Conservation (phyloP, 2,113 vertebrate genomes). For the Pluvialis apricaria region DNA sequence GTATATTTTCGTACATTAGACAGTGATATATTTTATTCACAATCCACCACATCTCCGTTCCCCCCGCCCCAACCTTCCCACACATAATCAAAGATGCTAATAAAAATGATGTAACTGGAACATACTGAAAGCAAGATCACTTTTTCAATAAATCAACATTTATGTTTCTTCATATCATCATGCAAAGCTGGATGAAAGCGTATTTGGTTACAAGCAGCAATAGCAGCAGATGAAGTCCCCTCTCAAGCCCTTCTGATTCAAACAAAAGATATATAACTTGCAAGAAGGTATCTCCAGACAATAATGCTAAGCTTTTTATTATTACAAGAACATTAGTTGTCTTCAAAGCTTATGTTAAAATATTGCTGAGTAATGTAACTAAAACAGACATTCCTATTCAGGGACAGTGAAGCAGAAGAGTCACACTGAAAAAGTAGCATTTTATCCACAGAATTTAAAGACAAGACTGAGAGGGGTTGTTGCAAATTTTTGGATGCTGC, state of each 20-base stretch:
- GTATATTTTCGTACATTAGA: neutral
- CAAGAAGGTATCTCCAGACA: neutral
- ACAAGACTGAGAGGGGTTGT: conserved; percentile 72
- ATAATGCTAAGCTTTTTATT: neutral
- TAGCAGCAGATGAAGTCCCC: conserved; percentile 62
- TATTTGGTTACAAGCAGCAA: conserved; percentile 27
- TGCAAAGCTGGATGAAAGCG: conserved; percentile 72
- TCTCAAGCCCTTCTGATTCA: conserved; percentile 67
- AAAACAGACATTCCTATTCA: neutral
- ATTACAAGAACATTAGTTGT: neutral
- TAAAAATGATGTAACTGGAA: conserved; percentile 35
- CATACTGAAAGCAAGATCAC: conserved; percentile 56
- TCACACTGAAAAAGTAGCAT: neutral
- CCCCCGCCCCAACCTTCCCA: neutral
- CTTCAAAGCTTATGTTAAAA: neutral
- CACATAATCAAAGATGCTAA: neutral
- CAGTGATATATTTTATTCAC: neutral
- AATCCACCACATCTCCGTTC: neutral
- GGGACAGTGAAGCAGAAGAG: neutral
- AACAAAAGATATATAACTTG: neutral
- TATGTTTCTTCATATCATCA: conserved; percentile 55
- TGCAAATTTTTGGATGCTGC: conserved; percentile 50
- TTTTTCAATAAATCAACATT: conserved; percentile 60
- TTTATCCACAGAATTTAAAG: conserved; percentile 23
- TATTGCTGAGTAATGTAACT: neutral